phyloP scores from a whole-genome alignment of 2,797 vertebrate genomes.

The Spheniscus humboldti region DNA sequence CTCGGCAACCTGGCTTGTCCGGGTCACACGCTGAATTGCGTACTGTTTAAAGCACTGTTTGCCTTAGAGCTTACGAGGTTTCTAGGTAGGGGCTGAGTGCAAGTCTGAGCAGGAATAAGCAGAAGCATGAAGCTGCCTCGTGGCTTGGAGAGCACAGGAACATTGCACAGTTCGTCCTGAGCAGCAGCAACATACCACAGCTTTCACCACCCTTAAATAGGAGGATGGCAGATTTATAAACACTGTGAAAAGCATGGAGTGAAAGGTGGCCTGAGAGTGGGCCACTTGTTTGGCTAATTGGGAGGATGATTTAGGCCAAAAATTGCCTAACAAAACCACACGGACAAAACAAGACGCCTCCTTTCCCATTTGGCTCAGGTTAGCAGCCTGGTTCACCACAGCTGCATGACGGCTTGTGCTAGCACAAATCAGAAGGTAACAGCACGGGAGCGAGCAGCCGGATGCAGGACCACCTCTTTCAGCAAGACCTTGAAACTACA shows the following conservation, averaged over 20 bases:
- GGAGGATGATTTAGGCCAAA: neutral
- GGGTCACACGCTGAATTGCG: neutral
- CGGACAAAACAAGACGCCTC: rapidly evolving
- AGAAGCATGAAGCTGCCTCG: rapidly evolving
- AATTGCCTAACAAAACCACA: neutral
- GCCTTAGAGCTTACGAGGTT: neutral
- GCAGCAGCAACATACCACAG: neutral
- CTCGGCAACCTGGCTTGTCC: neutral
- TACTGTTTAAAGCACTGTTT: neutral
- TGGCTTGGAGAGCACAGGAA: neutral
- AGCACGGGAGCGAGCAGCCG: neutral
- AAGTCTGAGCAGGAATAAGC: neutral
- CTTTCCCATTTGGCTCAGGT: neutral
- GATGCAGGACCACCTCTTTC: neutral
- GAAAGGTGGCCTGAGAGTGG: neutral
- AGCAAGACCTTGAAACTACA: neutral
- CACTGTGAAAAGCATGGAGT: neutral
- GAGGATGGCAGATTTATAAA: neutral
- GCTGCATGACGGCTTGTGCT: neutral
- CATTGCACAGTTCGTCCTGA: neutral
- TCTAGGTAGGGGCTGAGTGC: neutral
- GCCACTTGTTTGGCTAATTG: neutral
- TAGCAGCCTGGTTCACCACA: neutral
- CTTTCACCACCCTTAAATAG: neutral
- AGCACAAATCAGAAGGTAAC: neutral